These are phyloP conservation scores for Aviceda subcristata DNA, from an alignment of 2,113 vertebrate species.

Conservation along the genomic window DNA sequence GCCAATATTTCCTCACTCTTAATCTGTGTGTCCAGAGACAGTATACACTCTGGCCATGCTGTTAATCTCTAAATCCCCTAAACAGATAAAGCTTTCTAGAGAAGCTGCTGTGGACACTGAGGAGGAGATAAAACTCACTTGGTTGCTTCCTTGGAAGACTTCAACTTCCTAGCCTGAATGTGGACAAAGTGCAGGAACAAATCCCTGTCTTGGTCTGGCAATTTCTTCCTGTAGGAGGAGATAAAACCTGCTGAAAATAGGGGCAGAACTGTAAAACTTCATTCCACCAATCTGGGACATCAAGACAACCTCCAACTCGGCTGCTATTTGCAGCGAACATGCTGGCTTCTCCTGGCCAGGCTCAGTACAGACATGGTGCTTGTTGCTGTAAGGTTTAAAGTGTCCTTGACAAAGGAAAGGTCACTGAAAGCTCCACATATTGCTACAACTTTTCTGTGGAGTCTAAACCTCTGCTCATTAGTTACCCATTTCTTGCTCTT, in stretches of 20 bases:
- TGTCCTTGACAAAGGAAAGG: not conserved
- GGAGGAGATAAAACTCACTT: slow-evolving; percentile 19
- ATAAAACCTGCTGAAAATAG: not conserved
- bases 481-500: not conserved
- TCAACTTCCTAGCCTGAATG: not conserved
- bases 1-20: slow-evolving; percentile 5
- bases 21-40: slow-evolving; percentile 12
- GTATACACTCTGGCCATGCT: not conserved
- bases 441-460: not conserved
- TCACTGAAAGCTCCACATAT: not conserved
- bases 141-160: not conserved
- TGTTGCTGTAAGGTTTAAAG: not conserved
- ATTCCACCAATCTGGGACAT: not conserved
- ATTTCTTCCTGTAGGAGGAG: slow-evolving; percentile 9
- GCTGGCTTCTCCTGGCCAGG: not conserved
- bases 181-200: not conserved
- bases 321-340: not conserved
- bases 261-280: not conserved
- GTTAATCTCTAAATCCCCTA: slow-evolving; percentile 14
- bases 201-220: not conserved
- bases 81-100: slow-evolving; percentile 41
- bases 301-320: not conserved
- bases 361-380: fast-evolving
- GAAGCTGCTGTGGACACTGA: not conserved
- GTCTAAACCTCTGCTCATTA: not conserved